Percentiles rank a stretch among this genome's conserved stretches.
These are phyloP conservation scores for Graphium colonna DNA, from an alignment of 2,888 invertebrate genomes.

Conservation along the genomic window DNA sequence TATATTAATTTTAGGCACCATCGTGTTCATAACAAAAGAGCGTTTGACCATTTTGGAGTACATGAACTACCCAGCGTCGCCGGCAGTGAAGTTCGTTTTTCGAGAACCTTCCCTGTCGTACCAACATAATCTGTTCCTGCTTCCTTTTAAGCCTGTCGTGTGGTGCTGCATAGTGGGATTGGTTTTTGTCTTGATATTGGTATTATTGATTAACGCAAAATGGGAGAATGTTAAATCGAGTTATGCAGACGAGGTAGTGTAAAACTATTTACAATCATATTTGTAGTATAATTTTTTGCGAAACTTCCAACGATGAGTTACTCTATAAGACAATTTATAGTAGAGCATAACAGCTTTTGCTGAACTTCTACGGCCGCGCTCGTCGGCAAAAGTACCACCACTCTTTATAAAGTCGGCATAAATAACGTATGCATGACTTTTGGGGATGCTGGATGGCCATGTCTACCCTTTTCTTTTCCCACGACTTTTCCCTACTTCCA, in stretches of 20 bases:
- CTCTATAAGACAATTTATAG: background rate
- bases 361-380: no score
- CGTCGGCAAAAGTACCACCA: no score
- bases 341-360: no score
- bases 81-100: constrained; percentile 78
- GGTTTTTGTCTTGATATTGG: constrained; percentile 44
- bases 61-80: constrained; percentile 58
- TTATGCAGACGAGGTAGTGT: background rate
- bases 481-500: no score
- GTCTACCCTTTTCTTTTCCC: no score
- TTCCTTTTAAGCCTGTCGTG: constrained; percentile 81
- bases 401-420: no score
- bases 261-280: no score
- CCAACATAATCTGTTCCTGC: constrained; percentile 82
- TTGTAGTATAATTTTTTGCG: no score
- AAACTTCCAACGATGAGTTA: background rate
- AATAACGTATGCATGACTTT: no score
- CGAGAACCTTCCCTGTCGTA: constrained; percentile 83
- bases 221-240: constrained; percentile 49
- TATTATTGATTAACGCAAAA: constrained; percentile 47
- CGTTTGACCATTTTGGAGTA: constrained; percentile 58
- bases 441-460: no score
- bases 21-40: constrained; percentile 42
- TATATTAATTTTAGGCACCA: constrained; percentile 38
- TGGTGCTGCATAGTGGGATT: constrained; percentile 78